Conservation (phyloP, 2,888 invertebrate species). For the Watsonalla cultraria region DNA sequence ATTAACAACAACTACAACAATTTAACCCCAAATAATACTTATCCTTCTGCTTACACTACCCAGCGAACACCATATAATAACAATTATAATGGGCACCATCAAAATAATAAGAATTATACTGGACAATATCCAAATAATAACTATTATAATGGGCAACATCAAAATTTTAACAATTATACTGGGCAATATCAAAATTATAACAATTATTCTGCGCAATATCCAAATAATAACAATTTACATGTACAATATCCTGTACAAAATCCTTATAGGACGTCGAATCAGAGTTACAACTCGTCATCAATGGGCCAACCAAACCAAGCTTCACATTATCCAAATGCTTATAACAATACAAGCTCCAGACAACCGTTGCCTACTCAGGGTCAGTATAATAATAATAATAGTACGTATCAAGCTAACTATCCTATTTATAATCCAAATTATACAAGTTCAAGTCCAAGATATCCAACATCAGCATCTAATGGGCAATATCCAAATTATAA, state of each 20-base stretch:
- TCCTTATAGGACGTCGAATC: neutral
- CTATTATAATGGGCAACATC: constrained; percentile 8
- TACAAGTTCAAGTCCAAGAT: constrained; percentile 15
- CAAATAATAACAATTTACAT: neutral
- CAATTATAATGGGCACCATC: constrained; percentile 6
- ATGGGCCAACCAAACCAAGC: neutral
- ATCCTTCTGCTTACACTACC: neutral
- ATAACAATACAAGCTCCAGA: neutral
- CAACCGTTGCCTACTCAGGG: neutral
- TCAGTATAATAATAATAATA: neutral
- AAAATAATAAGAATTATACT: neutral
- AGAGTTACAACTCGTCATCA: neutral
- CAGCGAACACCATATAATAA: neutral
- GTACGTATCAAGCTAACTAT: neutral
- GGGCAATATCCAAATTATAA: constrained; percentile 10
- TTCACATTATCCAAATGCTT: neutral
- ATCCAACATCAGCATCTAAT: constrained; percentile 8
- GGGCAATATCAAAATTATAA: neutral
- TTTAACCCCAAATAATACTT: constrained; percentile 2
- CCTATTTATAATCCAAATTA: neutral
- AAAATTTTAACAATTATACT: constrained; percentile 7
- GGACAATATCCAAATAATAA: neutral
- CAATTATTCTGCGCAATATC: neutral
- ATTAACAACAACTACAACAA: constrained; percentile 1
- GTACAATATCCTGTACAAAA: neutral